Evolutionary conservation across 2,888 invertebrate genomes (phyloP), one percentile per base, ranked within the genome.

Genomic region (Onchidella celtica): DNA sequence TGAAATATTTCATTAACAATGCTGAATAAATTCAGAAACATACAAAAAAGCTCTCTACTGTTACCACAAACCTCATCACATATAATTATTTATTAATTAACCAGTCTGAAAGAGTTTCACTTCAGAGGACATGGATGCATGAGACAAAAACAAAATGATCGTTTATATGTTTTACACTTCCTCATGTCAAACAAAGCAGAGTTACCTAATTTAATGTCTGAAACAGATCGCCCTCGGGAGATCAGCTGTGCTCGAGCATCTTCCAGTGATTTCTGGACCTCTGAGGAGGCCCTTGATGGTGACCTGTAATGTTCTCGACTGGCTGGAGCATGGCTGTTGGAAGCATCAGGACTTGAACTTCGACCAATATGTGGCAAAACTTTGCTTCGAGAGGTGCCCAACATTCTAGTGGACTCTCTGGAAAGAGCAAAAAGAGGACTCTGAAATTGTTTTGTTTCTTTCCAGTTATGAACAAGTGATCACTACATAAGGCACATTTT

Each of bases 321-420:
- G 11, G n/a, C 21, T 17, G 24, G 34, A 24, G 57, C 32, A 0
- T n/a, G 24, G 21, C 11, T 65, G 47, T 32, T 75, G 66, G 73
- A 61, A n/a, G 27, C 0, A 27, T 72, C 79, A 59, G 81, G 81
- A 47, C 81, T 81, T 55, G 70, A 55, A n/a, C 81, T 76, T 14
- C 76, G 76, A 14, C 65, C 76, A 38, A 85, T 82, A 55, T 81
- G 74, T 59, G 85, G 85, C 9, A 85, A 55, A 17, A 80, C 75
- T 21, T 79, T 83, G 70, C 61, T 85, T 3, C 85, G 79, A 21
- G 82, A n/a, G 21, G 83, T 83, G 21, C 85, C 85, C n/a, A 85
- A 74, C 59, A 70, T 73, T 0, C 85, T 76, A 0, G 82, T 76
- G 32, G 61, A 76, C 47, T 85, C 85, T 27, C 85, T 82, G 65